Evolutionary conservation across 2,113 vertebrate species (phyloP).

Genomic region (Okapia johnstoni): DNA sequence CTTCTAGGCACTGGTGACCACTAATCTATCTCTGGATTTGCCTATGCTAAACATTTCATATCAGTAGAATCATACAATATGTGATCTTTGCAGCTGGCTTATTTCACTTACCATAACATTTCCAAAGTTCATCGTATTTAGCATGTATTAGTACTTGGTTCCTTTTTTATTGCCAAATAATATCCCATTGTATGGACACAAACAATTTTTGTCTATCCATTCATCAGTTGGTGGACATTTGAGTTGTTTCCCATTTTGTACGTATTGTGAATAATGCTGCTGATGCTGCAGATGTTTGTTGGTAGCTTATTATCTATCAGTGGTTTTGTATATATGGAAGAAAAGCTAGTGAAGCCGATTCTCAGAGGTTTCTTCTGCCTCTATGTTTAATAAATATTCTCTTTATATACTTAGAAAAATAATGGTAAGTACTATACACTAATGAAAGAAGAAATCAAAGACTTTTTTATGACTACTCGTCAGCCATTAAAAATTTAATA

Average conservation of each 20-base stretch:
- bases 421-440: not conserved
- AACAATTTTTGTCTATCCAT: not conserved
- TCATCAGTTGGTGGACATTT: not conserved
- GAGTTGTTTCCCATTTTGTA: not conserved
- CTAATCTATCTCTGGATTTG: not conserved
- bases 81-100: not conserved
- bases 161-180: not conserved
- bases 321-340: not conserved
- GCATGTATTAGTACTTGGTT: not conserved
- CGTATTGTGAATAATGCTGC: not conserved
- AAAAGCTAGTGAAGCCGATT: not conserved
- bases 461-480: not conserved
- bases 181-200: not conserved
- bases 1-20: not conserved
- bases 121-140: not conserved
- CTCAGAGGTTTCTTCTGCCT: not conserved
- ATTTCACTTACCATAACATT: not conserved
- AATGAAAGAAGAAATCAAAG: not conserved
- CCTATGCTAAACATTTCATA: not conserved
- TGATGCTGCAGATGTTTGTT: not conserved
- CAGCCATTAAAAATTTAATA: not conserved
- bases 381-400: not conserved
- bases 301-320: not conserved
- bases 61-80: not conserved
- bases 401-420: not conserved